phyloP scores from a whole-genome alignment of 2,888 invertebrate species.

The Hyalella azteca region DNA sequence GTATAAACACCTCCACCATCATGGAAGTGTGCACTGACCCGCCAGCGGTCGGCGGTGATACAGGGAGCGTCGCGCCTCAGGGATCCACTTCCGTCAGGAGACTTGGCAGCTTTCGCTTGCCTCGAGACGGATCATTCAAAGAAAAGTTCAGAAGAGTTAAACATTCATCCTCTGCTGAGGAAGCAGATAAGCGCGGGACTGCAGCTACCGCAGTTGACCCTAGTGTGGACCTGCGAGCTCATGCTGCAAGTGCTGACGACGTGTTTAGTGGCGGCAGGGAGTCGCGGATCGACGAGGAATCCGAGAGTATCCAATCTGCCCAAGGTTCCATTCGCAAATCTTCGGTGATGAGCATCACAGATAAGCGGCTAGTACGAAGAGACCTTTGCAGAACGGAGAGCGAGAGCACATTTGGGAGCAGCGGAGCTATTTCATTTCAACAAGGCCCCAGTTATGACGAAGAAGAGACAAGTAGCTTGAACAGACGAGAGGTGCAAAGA shows the following conservation, averaged over 20 bases:
- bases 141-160: conserved; percentile 9
- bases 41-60: neutral
- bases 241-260: neutral
- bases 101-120: conserved; percentile 4
- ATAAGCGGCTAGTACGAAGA: neutral
- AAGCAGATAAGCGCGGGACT: neutral
- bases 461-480: neutral
- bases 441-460: conserved; percentile 7
- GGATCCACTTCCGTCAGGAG: neutral
- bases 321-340: neutral
- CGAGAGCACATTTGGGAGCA: conserved; percentile 22
- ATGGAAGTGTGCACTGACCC: neutral
- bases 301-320: neutral
- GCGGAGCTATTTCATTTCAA: neutral
- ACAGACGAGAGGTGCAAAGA: neutral
- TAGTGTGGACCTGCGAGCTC: neutral
- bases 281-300: neutral
- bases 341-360: neutral
- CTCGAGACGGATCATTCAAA: neutral
- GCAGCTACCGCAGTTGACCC: neutral
- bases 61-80: conserved; percentile 29
- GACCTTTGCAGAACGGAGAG: neutral
- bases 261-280: neutral
- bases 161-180: neutral
- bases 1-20: conserved; percentile 29